phyloP scores from a whole-genome alignment of 2,113 vertebrate species.

The Halcyon malimbica region DNA sequence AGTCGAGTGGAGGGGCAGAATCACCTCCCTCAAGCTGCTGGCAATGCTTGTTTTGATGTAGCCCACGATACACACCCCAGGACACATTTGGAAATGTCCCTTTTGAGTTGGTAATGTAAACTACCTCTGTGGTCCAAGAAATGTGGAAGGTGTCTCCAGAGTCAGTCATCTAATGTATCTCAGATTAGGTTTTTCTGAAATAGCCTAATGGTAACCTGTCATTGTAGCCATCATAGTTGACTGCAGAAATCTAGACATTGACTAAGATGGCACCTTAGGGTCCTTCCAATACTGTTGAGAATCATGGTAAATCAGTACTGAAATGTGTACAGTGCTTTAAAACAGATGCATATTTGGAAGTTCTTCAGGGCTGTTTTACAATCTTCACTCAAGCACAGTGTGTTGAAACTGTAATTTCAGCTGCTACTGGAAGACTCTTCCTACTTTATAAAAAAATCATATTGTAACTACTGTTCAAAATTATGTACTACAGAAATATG shows the following conservation, averaged over 20 bases:
- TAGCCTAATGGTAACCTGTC: not conserved
- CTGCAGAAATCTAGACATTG: not conserved
- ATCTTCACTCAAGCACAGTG: rapidly evolving
- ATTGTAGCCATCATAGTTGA: not conserved
- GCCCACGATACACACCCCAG: not conserved
- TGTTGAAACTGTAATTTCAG: not conserved
- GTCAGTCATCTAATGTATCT: not conserved
- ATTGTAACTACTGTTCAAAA: not conserved
- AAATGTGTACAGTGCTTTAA: not conserved
- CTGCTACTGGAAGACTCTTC: not conserved
- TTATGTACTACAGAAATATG: not conserved
- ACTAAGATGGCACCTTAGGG: not conserved
- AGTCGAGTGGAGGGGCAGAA: not conserved
- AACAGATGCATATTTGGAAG: not conserved
- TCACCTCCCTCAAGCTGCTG: not conserved
- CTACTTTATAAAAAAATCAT: not conserved
- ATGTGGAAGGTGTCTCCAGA: not conserved
- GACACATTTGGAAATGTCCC: not conserved
- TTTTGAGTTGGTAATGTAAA: not conserved
- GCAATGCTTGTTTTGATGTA: not conserved
- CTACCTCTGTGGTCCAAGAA: not conserved
- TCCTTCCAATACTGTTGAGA: not conserved
- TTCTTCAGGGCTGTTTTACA: not conserved
- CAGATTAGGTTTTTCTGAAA: not conserved
- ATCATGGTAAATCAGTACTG: not conserved